Conservation (phyloP, 92 coral and sea anemone species). For the Phymanthus crucifer region DNA sequence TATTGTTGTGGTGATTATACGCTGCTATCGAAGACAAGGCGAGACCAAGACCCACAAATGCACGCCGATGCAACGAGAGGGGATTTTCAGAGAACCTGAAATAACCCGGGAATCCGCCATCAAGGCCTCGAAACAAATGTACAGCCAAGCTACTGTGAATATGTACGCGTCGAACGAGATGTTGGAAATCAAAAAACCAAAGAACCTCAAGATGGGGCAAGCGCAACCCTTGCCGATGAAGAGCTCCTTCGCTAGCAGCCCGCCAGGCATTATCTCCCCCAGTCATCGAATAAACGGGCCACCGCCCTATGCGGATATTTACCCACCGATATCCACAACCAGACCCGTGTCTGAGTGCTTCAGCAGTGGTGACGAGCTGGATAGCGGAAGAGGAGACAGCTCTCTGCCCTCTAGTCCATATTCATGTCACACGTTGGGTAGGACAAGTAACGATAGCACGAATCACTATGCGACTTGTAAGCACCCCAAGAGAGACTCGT, state of each 20-base stretch:
- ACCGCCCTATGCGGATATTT: slow-evolving; percentile 41
- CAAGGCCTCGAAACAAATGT: slow-evolving; percentile 88
- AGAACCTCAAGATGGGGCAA: slow-evolving; percentile 38
- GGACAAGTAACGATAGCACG: slow-evolving; percentile 8
- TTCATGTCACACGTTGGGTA: slow-evolving; percentile 55
- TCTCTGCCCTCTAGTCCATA: slow-evolving; percentile 70
- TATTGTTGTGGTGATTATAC: slow-evolving; percentile 48
- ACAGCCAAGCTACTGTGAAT: slow-evolving; percentile 69
- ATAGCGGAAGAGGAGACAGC: slow-evolving; percentile 78
- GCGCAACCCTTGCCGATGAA: slow-evolving; percentile 56
- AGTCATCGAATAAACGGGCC: slow-evolving; percentile 33
- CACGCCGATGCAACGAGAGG: slow-evolving; percentile 31
- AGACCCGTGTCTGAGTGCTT: slow-evolving; percentile 52
- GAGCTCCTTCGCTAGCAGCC: slow-evolving; percentile 47
- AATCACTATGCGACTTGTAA: slow-evolving; percentile 31
- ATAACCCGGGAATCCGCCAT: slow-evolving; percentile 83
- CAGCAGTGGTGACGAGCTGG: slow-evolving; percentile 76
- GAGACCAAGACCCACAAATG: slow-evolving; percentile 24
- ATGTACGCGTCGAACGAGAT: slow-evolving; percentile 43
- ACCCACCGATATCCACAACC: slow-evolving; percentile 43
- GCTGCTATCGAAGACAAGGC: slow-evolving; percentile 52
- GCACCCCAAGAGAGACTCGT: slow-evolving; percentile 22
- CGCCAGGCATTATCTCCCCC: slow-evolving; percentile 38
- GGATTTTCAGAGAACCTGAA: slow-evolving; percentile 75
- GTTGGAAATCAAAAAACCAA: slow-evolving; percentile 19